Evolutionary conservation across 2,888 invertebrate genomes (phyloP).

Genomic region (Agrenia bidenticulata): DNA sequence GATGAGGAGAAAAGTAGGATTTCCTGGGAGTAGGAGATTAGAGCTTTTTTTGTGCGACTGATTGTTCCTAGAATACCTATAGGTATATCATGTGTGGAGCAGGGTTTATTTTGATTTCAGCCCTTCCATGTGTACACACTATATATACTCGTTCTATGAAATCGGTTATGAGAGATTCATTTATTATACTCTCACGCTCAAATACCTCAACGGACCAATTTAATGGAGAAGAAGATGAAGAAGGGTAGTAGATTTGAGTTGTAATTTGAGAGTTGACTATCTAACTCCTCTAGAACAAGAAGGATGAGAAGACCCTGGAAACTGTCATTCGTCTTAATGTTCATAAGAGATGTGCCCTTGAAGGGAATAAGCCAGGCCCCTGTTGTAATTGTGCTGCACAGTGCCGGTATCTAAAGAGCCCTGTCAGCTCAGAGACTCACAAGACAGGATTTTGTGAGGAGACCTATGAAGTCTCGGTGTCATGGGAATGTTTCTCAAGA

Average conservation of each 20-base stretch:
- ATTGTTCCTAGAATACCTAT: not conserved
- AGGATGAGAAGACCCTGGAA: constrained; percentile 5
- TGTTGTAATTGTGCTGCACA: not conserved
- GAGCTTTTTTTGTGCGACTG: not conserved
- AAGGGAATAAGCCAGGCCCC: not conserved
- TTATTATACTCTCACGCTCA: not conserved
- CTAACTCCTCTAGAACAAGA: not conserved
- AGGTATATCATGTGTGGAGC: not conserved
- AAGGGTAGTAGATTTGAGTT: not conserved
- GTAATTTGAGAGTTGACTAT: not conserved
- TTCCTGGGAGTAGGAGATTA: constrained; percentile 1
- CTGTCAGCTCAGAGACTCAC: not conserved
- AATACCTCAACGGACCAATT: not conserved
- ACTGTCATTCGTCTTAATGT: constrained; percentile 2
- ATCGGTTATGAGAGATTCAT: not conserved
- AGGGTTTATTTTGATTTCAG: not conserved
- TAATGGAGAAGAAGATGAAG: constrained; percentile 1
- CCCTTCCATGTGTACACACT: not conserved
- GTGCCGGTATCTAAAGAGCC: not conserved
- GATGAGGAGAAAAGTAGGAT: not conserved
- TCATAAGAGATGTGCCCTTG: constrained; percentile 4
- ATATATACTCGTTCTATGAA: not conserved
- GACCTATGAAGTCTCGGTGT: constrained; percentile 7
- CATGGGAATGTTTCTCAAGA: constrained; percentile 22
- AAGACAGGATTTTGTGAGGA: not conserved